Conservation (phyloP, 2,888 invertebrate genomes). For the Hofmannophila pseudospretella region DNA sequence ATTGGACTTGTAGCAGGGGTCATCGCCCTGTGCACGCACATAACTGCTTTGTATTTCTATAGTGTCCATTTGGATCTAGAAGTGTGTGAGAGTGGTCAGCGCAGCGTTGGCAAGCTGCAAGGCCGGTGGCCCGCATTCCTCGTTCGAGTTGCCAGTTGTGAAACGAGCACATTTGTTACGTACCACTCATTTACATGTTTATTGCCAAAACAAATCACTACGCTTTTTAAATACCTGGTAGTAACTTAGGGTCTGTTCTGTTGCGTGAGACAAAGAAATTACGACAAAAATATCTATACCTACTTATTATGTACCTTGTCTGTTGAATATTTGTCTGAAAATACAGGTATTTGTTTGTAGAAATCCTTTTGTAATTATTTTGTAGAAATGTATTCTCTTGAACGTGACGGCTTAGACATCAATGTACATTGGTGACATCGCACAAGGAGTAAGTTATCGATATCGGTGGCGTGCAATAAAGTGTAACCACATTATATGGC, state of each 20-base stretch:
- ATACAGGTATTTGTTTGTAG: too few species aligned
- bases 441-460: too few species aligned
- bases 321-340: too few species aligned
- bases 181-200: slow-evolving; percentile 39
- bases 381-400: too few species aligned
- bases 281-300: too few species aligned
- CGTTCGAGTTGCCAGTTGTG: slow-evolving; percentile 59
- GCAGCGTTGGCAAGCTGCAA: slow-evolving; percentile 68
- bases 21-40: slow-evolving; percentile 40
- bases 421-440: too few species aligned
- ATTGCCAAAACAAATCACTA: slow-evolving; percentile 4
- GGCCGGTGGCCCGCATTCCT: slow-evolving; percentile 71
- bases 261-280: background rate
- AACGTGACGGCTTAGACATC: too few species aligned
- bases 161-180: slow-evolving; percentile 61
- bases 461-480: too few species aligned
- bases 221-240: background rate
- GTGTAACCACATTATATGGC: too few species aligned
- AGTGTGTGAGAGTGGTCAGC: slow-evolving; percentile 65
- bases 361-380: too few species aligned
- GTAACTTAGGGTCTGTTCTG: background rate
- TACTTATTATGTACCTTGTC: too few species aligned
- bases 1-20: slow-evolving; percentile 27
- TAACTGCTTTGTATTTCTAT: slow-evolving; percentile 32
- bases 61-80: slow-evolving; percentile 49